Evolutionary conservation across 2,797 vertebrate species (phyloP), one percentile per base, ranked within the genome.

Genomic region (Pipistrellus pipistrellus): DNA sequence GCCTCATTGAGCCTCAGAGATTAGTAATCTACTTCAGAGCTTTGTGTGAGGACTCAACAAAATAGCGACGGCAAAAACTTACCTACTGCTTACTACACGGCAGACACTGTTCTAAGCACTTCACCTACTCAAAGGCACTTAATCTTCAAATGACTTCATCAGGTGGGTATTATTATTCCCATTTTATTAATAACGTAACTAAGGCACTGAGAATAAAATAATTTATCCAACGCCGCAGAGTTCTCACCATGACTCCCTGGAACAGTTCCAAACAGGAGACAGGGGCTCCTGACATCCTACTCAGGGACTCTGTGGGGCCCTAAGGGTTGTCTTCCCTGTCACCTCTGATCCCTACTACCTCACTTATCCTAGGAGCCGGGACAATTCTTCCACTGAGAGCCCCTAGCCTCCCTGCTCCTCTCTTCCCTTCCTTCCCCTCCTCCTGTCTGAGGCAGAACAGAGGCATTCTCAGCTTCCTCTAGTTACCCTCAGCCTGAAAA

Each of bases 401-500:
- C 4, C 0, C 73, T 90, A 81, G 66, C 44, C 66, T 88, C 57
- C 59, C 35, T 6, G 53, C 27, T 64, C 68, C 86, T 59, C 46
- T 55, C 21, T 44, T 90, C 30, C n/a, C 90, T 75, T 69, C 30
- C 8, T 1, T 64, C 87, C 82, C 92, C 77, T 94, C 88, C 51
- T 97, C 85, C 64, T 69, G 59, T 27, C 8, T 3, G 21, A 94
- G 38, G 62, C 62, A 64, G 59, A 96, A 62, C 77, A 89, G 76
- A 89, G 89, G 93, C 96, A 95, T 96, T 97, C 97, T 97, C 96
- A 95, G 96, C 95, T 97, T 96, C 93, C 62, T 96, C 76, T 83
- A 89, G 94, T 93, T 96, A 92, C 66, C 88, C 88, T 94, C 90
- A 92, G 97, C 76, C 76, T 97, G 96, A 83, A 93, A 96, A 96